phyloP scores from a whole-genome alignment of 2,797 vertebrate species.

The Neosilurus mollespiculum region DNA sequence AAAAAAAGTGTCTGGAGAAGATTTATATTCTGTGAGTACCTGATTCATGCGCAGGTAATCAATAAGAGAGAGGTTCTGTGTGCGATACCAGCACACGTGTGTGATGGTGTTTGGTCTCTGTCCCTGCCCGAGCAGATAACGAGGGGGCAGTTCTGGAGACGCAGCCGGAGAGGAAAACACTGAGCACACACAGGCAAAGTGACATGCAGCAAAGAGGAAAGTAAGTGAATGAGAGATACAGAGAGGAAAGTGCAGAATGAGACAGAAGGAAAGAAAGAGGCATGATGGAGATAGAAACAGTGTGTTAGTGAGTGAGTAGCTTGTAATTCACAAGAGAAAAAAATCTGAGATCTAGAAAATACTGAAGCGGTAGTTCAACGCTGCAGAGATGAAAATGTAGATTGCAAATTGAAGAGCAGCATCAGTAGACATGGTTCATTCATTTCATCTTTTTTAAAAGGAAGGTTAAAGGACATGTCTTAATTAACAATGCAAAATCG shows the following conservation, averaged over 20 bases:
- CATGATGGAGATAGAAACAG: constrained; percentile 1
- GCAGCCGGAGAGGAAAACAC: constrained; percentile 80
- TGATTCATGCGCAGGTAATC: constrained; percentile 94
- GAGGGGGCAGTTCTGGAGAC: constrained; percentile 84
- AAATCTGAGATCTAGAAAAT: background rate
- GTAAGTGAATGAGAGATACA: constrained; percentile 7
- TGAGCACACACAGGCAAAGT: constrained; percentile 60
- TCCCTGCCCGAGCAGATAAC: constrained; percentile 84
- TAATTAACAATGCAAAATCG: no score
- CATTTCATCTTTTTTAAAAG: constrained; percentile 7
- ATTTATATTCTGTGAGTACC: constrained; percentile 70
- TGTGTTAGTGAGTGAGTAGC: constrained; percentile 36
- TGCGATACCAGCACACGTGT: constrained; percentile 95
- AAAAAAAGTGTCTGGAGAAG: background rate
- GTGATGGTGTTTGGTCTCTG: constrained; percentile 93
- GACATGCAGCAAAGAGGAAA: constrained; percentile 49
- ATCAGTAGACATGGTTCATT: background rate
- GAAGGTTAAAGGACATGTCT: background rate
- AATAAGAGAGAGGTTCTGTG: constrained; percentile 88
- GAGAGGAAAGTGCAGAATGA: constrained; percentile 61
- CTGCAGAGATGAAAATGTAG: constrained; percentile 18
- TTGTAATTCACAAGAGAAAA: background rate
- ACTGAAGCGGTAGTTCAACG: background rate
- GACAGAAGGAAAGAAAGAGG: constrained; percentile 21
- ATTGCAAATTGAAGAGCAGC: background rate